Percentiles rank a stretch among this genome's conserved stretches.
phyloP scores from a whole-genome alignment of 2,888 invertebrate species.

The Caenorhabditis angaria region DNA sequence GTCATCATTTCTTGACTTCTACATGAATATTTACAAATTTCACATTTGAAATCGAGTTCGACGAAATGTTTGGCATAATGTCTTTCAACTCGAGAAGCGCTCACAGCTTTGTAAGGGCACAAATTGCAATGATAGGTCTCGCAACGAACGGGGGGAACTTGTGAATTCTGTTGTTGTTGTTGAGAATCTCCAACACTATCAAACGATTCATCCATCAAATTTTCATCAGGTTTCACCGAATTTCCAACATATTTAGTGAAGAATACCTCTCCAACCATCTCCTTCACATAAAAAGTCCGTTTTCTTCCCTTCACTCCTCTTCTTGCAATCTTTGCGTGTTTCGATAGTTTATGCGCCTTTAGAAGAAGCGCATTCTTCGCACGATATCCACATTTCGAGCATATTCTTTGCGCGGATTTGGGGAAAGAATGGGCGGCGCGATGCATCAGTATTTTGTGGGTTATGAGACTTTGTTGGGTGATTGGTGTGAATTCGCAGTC shows the following conservation, averaged over 20 bases:
- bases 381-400: constrained; percentile 26
- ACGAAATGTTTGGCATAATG: constrained; percentile 29
- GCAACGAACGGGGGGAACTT: no score
- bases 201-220: constrained; percentile 20
- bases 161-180: no score
- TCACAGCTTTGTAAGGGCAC: constrained; percentile 28
- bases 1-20: constrained; percentile 30
- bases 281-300: constrained; percentile 28
- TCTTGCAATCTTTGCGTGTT: neutral
- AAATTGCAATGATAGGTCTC: constrained; percentile 17
- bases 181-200: neutral
- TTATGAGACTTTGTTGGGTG: constrained; percentile 4
- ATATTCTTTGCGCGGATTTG: constrained; percentile 8
- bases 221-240: neutral
- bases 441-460: constrained; percentile 22
- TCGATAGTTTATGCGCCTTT: neutral
- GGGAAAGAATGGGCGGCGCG: constrained; percentile 21
- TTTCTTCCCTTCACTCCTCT: constrained; percentile 10
- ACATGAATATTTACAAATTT: constrained; percentile 37
- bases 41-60: constrained; percentile 21
- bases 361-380: neutral
- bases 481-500: constrained; percentile 17
- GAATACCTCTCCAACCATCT: constrained; percentile 30
- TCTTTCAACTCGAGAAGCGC: constrained; percentile 17
- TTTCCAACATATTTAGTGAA: constrained; percentile 6